phyloP scores from a whole-genome alignment of 2,888 invertebrate species.

The Dynastes grantii region DNA sequence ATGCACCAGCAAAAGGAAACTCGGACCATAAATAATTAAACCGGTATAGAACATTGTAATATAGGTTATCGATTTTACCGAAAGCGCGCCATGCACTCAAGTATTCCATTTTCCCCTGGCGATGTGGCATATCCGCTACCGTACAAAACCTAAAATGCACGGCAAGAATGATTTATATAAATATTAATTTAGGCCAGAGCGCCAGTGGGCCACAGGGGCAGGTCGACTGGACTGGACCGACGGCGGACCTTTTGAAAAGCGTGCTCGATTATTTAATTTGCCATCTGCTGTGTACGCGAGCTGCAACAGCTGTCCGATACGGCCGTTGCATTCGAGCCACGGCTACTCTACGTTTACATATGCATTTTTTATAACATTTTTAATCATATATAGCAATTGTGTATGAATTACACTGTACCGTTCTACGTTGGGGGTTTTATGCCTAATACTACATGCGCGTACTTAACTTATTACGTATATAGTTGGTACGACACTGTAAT shows the following conservation, averaged over 20 bases:
- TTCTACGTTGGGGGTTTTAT: not conserved
- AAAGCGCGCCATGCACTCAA: slow-evolving; percentile 27
- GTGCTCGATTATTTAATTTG: slow-evolving; percentile 58
- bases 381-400: slow-evolving; percentile 34
- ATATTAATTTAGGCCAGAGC: slow-evolving; percentile 54
- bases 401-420: slow-evolving; percentile 15
- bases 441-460: no score
- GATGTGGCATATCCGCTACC: slow-evolving; percentile 2
- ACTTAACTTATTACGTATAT: no score
- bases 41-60: slow-evolving; percentile 24
- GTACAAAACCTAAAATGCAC: slow-evolving; percentile 32
- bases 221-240: slow-evolving; percentile 2
- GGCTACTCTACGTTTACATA: slow-evolving; percentile 38
- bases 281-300: slow-evolving; percentile 57
- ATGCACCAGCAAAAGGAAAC: slow-evolving; percentile 21
- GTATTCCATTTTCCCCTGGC: slow-evolving; percentile 34
- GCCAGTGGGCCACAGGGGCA: slow-evolving; percentile 50
- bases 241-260: slow-evolving; percentile 55
- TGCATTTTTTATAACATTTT: slow-evolving; percentile 39
- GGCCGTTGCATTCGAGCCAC: slow-evolving; percentile 25
- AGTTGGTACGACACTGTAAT: no score
- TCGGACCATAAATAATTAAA: slow-evolving; percentile 35
- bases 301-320: slow-evolving; percentile 50
- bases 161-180: slow-evolving; percentile 55
- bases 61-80: slow-evolving; percentile 38